These are phyloP conservation scores for Lissocephala sabroskyi DNA, from an alignment of 2,888 invertebrate genomes.

Conservation along the genomic window DNA sequence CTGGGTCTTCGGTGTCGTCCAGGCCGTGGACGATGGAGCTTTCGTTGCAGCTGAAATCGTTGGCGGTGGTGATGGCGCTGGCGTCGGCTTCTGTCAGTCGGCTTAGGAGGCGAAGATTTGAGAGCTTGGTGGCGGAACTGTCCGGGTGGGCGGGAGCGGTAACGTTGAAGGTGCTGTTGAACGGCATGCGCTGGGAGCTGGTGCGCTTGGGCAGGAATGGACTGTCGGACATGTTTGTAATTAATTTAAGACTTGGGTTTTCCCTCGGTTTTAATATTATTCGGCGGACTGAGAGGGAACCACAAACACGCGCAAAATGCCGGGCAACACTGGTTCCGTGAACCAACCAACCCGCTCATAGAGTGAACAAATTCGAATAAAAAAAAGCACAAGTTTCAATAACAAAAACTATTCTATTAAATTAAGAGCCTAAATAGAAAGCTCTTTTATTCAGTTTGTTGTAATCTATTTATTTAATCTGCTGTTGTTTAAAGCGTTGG, in stretches of 20 bases:
- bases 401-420: too few species aligned
- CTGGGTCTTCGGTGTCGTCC: constrained; percentile 26
- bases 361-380: too few species aligned
- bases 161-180: neutral
- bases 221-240: constrained; percentile 32
- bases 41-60: constrained; percentile 31
- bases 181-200: constrained; percentile 23
- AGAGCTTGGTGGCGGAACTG: constrained; percentile 33
- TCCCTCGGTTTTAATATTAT: too few species aligned
- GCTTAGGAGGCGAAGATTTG: constrained; percentile 16
- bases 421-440: too few species aligned
- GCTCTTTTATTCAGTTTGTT: too few species aligned
- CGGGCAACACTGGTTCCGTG: constrained; percentile 21
- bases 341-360: too few species aligned
- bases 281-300: neutral
- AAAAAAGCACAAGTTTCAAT: too few species aligned
- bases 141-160: neutral
- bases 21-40: too few species aligned
- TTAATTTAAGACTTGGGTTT: neutral
- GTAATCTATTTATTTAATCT: too few species aligned
- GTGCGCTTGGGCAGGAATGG: constrained; percentile 33
- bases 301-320: constrained; percentile 45
- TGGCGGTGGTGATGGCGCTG: too few species aligned
- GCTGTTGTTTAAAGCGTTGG: too few species aligned
- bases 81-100: too few species aligned